These are phyloP conservation scores for Drosophila nannoptera DNA, from an alignment of 1,140 invertebrate genomes.

Conservation along the genomic window DNA sequence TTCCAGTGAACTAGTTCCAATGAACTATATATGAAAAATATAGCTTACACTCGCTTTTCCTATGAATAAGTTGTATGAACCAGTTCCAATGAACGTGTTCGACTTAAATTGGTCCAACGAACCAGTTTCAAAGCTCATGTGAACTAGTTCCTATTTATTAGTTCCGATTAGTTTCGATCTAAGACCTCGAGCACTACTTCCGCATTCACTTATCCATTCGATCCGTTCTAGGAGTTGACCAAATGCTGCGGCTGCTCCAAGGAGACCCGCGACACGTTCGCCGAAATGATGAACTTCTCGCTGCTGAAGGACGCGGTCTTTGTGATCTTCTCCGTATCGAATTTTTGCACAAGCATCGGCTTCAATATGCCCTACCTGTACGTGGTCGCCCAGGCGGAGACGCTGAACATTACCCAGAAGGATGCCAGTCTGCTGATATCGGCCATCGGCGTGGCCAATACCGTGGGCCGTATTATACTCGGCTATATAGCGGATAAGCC, in stretches of 20 bases:
- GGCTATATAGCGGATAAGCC: conserved; percentile 92
- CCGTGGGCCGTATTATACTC: conserved; percentile 90
- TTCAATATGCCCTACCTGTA: conserved; percentile 97
- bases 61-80: too few species aligned
- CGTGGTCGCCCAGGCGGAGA: conserved; percentile 84
- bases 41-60: too few species aligned
- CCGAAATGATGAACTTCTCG: conserved; percentile 91
- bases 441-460: conserved; percentile 92
- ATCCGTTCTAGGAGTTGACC: conserved; percentile 51
- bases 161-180: too few species aligned
- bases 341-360: conserved; percentile 97
- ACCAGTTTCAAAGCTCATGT: too few species aligned
- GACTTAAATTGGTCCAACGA: too few species aligned
- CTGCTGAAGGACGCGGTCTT: conserved; percentile 92
- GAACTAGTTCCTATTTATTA: conserved; percentile 5
- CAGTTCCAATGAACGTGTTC: too few species aligned
- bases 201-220: too few species aligned
- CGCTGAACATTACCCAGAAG: conserved; percentile 81
- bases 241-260: conserved; percentile 80
- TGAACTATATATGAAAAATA: too few species aligned
- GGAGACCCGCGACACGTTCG: conserved; percentile 84
- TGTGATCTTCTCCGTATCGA: conserved; percentile 93
- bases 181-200: too few species aligned
- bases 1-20: conserved; percentile 8
- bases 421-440: conserved; percentile 85